Evolutionary conservation across 2,888 invertebrate genomes (phyloP), one percentile per base, ranked within the genome.

Genomic region (Mythimna vitellina): DNA sequence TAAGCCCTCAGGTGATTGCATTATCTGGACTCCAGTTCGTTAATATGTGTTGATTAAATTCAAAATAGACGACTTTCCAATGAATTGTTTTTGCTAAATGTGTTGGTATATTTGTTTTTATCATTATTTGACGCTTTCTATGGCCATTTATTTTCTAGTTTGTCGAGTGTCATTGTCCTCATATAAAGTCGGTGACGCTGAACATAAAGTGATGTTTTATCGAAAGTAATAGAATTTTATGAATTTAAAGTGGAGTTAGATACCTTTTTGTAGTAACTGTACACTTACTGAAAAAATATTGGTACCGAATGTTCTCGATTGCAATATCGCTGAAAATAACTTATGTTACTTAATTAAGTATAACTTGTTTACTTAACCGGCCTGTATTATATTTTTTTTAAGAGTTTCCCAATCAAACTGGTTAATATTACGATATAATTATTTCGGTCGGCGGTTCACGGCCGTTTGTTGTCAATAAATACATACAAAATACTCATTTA

Each of bases 361-460:
- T 32, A 64, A 20, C 25, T 38, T 7, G 46, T 38, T 68, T 22
- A 74, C 20, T 17, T 49, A 46, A 56, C n/a, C 17, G 22, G 8
- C 35, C n/a, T 29, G n/a, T 54, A 22, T 65, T 29, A 60, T 20
- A 51, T 32, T 56, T 68, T 46, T 42, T 56, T 68, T 64, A 64
- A 60, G 63, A 35, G 20, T 74, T 68, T 75, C 54, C 42, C 53
- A 73, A 75, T 58, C n/a, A 69, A 73, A 65, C 32, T 67, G 51
- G 66, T 71, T 71, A 46, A 49, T 74, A 81, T 76, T 76, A 76
- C 73, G 38, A 68, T 65, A 61, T 51, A 35, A 74, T 69, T 71
- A 79, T 76, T 70, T 73, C 51, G 66, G 73, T 62, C 38, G 64
- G 9, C 56, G 54, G 76, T 78, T 83, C 83, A 78, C 25, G 76